These are phyloP conservation scores for Tiliacea citrago DNA, from an alignment of 2,888 invertebrate genomes.

Conservation along the genomic window DNA sequence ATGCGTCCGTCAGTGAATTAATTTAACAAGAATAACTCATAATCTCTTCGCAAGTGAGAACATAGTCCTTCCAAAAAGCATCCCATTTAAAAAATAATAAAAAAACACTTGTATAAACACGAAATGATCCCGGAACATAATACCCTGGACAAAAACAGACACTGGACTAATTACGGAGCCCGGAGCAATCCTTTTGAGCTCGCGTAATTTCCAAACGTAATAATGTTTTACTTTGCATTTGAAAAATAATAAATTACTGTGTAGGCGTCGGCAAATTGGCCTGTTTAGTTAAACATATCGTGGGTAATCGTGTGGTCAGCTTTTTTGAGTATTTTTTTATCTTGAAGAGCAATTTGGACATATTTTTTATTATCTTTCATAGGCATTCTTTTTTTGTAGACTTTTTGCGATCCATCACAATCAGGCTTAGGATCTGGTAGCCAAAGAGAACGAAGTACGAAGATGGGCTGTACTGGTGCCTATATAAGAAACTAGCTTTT, in stretches of 20 bases:
- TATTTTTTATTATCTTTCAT: background rate
- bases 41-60: slow-evolving; percentile 25
- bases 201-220: slow-evolving; percentile 55
- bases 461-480: background rate
- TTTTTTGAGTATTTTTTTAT: slow-evolving; percentile 7
- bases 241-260: slow-evolving; percentile 64
- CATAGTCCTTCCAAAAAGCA: slow-evolving; percentile 10
- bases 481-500: no score
- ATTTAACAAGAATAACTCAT: slow-evolving; percentile 1
- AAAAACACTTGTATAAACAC: slow-evolving; percentile 48
- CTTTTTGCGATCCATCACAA: background rate
- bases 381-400: background rate
- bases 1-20: no score
- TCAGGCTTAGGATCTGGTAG: background rate
- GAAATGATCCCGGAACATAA: slow-evolving; percentile 55
- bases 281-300: slow-evolving; percentile 51
- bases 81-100: slow-evolving; percentile 47
- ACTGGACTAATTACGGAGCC: slow-evolving; percentile 60
- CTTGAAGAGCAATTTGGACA: background rate
- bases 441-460: background rate
- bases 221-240: slow-evolving; percentile 61
- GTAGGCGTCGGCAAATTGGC: slow-evolving; percentile 35
- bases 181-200: slow-evolving; percentile 54
- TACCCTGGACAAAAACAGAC: slow-evolving; percentile 53
- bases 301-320: slow-evolving; percentile 28